These are phyloP conservation scores for Sebastes trivittatus DNA, from an alignment of 2,797 vertebrate genomes.

Conservation along the genomic window DNA sequence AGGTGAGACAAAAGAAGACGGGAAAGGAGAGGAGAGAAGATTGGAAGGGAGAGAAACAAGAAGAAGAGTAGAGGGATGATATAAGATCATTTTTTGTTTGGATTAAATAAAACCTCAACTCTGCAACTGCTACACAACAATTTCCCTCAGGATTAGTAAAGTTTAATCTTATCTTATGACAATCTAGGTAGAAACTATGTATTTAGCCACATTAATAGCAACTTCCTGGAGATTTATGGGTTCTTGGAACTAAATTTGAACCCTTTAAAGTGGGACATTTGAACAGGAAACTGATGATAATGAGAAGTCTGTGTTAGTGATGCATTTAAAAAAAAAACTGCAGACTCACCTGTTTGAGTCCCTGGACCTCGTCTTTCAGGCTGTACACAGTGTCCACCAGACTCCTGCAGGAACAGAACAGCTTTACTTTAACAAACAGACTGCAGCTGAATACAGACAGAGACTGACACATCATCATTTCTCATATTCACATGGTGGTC, in stretches of 20 bases:
- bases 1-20: neutral
- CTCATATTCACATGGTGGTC: neutral
- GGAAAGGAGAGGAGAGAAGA: neutral
- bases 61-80: neutral
- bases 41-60: neutral
- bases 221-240: neutral
- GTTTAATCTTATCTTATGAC: neutral
- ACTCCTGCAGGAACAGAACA: conserved; percentile 83
- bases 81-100: neutral
- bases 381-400: conserved; percentile 96
- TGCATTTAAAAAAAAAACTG: neutral
- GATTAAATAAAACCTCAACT: neutral
- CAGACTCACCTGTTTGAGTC: conserved; percentile 89
- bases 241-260: neutral
- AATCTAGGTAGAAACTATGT: too few species aligned
- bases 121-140: neutral
- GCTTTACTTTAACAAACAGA: neutral
- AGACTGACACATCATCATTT: conserved; percentile 71
- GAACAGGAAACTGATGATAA: neutral
- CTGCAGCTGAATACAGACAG: neutral
- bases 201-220: too few species aligned
- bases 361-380: conserved; percentile 93
- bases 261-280: neutral
- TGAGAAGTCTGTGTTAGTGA: neutral
- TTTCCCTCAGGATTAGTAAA: too few species aligned